These are phyloP conservation scores for Neosalanx taihuensis DNA, from an alignment of 2,797 vertebrate genomes.

Conservation along the genomic window DNA sequence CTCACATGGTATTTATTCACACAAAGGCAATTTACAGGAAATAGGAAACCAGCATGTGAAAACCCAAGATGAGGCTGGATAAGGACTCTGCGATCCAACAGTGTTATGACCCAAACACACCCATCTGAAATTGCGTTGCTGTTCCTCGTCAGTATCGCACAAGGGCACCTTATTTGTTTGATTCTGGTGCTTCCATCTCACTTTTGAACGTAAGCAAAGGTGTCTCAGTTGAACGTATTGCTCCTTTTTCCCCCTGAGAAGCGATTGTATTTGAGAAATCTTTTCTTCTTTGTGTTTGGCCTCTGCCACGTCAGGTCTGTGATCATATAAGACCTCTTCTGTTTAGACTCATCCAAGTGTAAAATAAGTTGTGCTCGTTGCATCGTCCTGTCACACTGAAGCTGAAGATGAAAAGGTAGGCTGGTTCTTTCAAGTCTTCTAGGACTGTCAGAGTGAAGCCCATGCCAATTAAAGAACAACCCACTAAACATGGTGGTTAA, in stretches of 20 bases:
- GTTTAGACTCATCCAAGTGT: slow-evolving; percentile 26
- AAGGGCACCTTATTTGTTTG: no score
- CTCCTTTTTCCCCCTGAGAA: neutral
- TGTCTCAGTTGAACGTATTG: neutral
- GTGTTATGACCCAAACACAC: neutral
- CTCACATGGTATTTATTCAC: slow-evolving; percentile 18
- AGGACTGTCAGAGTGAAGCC: slow-evolving; percentile 24
- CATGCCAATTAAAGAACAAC: neutral
- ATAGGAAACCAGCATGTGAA: slow-evolving; percentile 18
- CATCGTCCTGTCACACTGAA: slow-evolving; percentile 31
- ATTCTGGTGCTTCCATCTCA: neutral
- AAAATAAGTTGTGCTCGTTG: slow-evolving; percentile 29
- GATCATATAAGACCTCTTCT: slow-evolving; percentile 20
- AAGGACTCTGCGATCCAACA: no score
- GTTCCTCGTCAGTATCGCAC: no score
- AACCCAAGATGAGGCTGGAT: neutral
- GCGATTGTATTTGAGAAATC: neutral
- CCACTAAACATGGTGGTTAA: slow-evolving; percentile 20
- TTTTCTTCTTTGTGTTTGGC: neutral
- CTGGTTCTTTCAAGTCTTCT: slow-evolving; percentile 34
- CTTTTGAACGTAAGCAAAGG: neutral
- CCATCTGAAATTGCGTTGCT: neutral
- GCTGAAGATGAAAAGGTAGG: slow-evolving; percentile 27
- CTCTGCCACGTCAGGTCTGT: neutral
- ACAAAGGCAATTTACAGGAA: slow-evolving; percentile 32